These are phyloP conservation scores for Leptestheria dahalacensis DNA, from an alignment of 1,140 invertebrate genomes.

Conservation along the genomic window DNA sequence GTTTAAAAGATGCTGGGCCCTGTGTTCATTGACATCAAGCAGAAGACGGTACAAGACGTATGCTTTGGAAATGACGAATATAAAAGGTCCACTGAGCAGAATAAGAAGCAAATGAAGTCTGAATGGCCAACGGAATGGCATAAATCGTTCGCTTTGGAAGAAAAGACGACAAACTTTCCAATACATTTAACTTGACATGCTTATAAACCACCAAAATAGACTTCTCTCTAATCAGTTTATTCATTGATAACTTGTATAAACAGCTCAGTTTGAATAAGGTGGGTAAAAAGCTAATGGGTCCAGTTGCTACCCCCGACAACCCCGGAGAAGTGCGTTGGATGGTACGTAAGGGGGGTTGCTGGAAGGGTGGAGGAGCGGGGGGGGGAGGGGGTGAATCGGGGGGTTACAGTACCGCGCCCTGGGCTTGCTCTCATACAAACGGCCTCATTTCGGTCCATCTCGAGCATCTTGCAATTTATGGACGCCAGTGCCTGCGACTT, in stretches of 20 bases:
- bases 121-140: not conserved
- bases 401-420: constrained; percentile 2
- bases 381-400: constrained; percentile 5
- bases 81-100: not conserved
- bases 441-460: constrained; percentile 15
- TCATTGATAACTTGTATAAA: too few species aligned
- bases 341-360: not conserved
- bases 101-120: not conserved
- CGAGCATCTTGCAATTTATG: constrained; percentile 14
- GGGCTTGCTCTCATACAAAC: constrained; percentile 15
- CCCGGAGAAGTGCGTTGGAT: not conserved
- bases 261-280: too few species aligned
- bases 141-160: not conserved
- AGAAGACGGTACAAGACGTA: too few species aligned
- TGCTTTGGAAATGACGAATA: not conserved
- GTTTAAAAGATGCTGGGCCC: too few species aligned
- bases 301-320: too few species aligned
- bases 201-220: too few species aligned
- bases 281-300: too few species aligned
- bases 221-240: too few species aligned
- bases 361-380: not conserved
- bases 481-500: constrained; percentile 9
- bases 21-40: too few species aligned
- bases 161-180: not conserved
- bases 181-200: too few species aligned